Base-by-base conservation (phyloP, 35 echinoderm and acorn worm species). In the Ptychodera flava region DNA sequence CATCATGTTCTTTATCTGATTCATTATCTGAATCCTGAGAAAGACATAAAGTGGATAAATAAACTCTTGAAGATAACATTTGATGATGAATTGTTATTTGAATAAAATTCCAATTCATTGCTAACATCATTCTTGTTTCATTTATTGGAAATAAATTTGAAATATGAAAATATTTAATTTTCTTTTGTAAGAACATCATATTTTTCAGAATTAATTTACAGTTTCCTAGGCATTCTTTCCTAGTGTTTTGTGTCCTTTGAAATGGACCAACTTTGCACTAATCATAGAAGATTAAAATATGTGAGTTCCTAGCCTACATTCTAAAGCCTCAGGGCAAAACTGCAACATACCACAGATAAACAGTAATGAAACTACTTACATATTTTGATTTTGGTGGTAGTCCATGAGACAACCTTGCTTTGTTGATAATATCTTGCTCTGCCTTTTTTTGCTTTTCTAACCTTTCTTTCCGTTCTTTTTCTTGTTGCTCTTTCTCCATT, bases 331-430 rank as follows among this genome's bases (percentile, higher is more conserved):
- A 22, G 37, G 29, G 22, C 30, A 32, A 15, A 16, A 27, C 34
- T 38, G 31, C 27, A 12, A 1, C 30, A 29, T 33, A 77, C 28
- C 6, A 16, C 64, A 33, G 64, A 30, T 28, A 77, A 35, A 28
- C 85, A 33, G 30, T 0, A 16, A 0, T 0, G 32, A 31, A 35
- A 31, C 76, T 81, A 78, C 36, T 37, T 37, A 36, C 96, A 87
- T 88, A 99, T 86, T 99, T 99, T 0, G 96, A 99, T 77, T 94
- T 97, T 33, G 87, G 92, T 33, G 84, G 88, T 36, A 94, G 88
- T 29, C 90, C 90, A 28, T 89, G 38, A 10, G 90, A 85, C 1
- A 91, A 80, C 1, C 92, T 77, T 34, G 85, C 90, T 75, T 93
- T 78, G 30, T 90, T 90, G 36, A 88, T 85, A 2, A 92, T 90